A percentile compares a stretch with the other conserved stretches of the same genome.
These are phyloP conservation scores for Dicerorhinus sumatrensis DNA, from an alignment of 2,113 vertebrate species.

Conservation along the genomic window DNA sequence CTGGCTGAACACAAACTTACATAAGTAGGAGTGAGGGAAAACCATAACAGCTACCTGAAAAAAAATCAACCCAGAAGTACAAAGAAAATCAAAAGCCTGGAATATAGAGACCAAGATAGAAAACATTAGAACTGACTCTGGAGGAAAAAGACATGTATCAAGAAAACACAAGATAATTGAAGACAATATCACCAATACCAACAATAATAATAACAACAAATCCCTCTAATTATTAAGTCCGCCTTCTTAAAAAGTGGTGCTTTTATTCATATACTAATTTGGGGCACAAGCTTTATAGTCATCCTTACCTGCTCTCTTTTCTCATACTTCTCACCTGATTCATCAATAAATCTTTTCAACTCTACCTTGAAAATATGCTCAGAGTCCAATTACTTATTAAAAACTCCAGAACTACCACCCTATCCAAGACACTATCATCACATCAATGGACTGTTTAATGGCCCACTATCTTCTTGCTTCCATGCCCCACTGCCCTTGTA, in stretches of 20 bases:
- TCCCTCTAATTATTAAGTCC: neutral
- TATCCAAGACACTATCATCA: neutral
- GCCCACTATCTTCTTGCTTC: neutral
- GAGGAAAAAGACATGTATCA: neutral
- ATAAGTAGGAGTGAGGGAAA: neutral
- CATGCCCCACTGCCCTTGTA: fast-evolving
- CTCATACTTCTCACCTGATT: neutral
- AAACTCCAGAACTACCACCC: neutral
- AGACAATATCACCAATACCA: neutral
- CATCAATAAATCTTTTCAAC: neutral
- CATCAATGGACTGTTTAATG: neutral
- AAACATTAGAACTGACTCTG: neutral
- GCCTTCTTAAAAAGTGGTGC: neutral
- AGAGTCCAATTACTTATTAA: neutral
- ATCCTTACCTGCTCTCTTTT: neutral
- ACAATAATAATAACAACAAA: neutral
- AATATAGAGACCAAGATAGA: neutral
- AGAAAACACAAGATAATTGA: neutral
- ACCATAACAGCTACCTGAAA: neutral
- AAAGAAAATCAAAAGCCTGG: neutral
- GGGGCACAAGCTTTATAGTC: neutral
- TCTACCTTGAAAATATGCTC: neutral
- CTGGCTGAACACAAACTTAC: neutral
- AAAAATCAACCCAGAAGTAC: neutral
- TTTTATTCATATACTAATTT: neutral